Base-by-base conservation (phyloP, 2,888 invertebrate species). In the Halictus quadricinctus region DNA sequence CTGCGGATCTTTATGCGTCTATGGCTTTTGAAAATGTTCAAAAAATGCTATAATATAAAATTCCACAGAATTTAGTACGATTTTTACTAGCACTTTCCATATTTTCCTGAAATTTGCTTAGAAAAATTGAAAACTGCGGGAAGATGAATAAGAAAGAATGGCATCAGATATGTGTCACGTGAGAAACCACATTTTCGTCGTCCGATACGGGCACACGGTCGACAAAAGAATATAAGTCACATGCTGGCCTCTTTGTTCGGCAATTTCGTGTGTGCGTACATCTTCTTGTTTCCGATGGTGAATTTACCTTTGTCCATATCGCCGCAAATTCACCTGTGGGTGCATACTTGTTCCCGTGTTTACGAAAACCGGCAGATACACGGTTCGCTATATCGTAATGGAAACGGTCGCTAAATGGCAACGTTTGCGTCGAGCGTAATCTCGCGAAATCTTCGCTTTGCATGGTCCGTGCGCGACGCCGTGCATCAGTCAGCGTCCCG, bases 401-500 rank as follows among this genome's bases (percentile, higher is more conserved):
- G 18, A 41, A 70, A 43, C 60, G 10, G 74, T 54, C 6, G 75
- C 80, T 54, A 66, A 72, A 72, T n/a, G 60, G 41, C 60, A 60
- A 29, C 72, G 36, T 77, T 73, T 43, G 29, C 76, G 21, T 15
- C 48, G 25, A 72, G 81, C 58, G 77, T 79, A 86, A 88, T 77
- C 80, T 48, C 29, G 79, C 41, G 78, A 72, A 80, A 86, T 75
- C 81, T 76, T 83, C 18, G 43, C 58, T 36, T 15, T 46, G 78
- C 72, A 69, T 41, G 69, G 43, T n/a, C 21, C 41, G 36, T 36
- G 41, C 29, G 73, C 50, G 74, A 69, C 64, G 41, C 58, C 60
- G 76, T 50, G 79, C 66, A 81, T 88, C 80, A 78, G 79, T 87
- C 83, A 84, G 75, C 83, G 80, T 87, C 81, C 43, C 66, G 74